Evolutionary conservation across 2,888 invertebrate species (phyloP), one percentile per base, ranked within the genome.

Genomic region (Chrysolina americana): DNA sequence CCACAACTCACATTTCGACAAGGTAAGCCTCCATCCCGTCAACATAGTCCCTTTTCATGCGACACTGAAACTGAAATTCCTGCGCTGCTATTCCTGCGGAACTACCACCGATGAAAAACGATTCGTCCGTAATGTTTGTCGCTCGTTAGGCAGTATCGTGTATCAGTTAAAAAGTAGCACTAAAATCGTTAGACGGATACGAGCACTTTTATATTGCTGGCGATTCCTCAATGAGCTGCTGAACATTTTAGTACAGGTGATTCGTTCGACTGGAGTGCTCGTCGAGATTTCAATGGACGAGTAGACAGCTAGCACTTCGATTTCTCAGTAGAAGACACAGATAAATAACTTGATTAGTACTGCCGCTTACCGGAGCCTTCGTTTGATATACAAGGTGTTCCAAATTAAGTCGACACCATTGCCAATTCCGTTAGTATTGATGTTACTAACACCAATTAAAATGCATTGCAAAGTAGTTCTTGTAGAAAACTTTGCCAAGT

Each of bases 1-100:
- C 15, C 47, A n/a, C 47, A 66, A 83, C 85, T 85, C 77, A 84
- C 85, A 80, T 83, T 83, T 85, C 71, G 84, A 83, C 41, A 85
- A 53, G 8, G 74, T 73, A 21, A 82, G 69, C 66, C 81, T 79
- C 83, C 83, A 84, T 73, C 83, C 83, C 23, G 79, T 80, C 70
- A 84, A 79, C 83, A 84, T 84, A 68, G 59, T 68, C 53, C 68
- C 15, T 53, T 17, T 68, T 41, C 41, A 23, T 23, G 23, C 59
- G 59, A 36, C 59, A 59, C 65, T 65, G n/a, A 17, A 44, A 44
- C 21, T 19, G 21, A 36, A 68, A 23, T 47, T 48, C n/a, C 10
- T 19, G 44, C 28, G 62, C 19, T 11, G 19, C 0, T 56, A 21
- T 17, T 63, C 19, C 41, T 63, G 63, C 9, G 63, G 15, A 15